Conservation (phyloP, 2,888 invertebrate genomes). For the Papilio demoleus region DNA sequence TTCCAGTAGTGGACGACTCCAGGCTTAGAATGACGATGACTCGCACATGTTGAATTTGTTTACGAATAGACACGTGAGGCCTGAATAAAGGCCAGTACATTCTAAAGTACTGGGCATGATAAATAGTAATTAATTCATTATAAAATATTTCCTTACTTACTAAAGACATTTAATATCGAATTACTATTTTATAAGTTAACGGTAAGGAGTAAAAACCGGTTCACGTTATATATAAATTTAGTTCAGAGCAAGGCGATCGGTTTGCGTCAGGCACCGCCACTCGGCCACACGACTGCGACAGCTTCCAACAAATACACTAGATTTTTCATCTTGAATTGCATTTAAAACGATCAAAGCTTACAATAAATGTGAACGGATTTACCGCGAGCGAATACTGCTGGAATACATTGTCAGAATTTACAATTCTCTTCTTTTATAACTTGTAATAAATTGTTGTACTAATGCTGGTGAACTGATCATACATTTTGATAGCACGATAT, state of each 20-base stretch:
- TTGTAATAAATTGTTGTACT: neutral
- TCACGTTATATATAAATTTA: constrained; percentile 25
- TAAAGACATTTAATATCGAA: too few relatives aligned
- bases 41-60: too few relatives aligned
- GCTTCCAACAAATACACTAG: constrained; percentile 70
- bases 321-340: constrained; percentile 75
- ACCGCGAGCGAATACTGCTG: constrained; percentile 28
- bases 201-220: constrained; percentile 24
- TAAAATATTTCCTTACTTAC: too few relatives aligned
- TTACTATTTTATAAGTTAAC: neutral
- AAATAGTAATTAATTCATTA: too few relatives aligned
- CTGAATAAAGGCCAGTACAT: too few relatives aligned
- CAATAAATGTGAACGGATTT: constrained; percentile 36
- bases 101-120: too few relatives aligned
- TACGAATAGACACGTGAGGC: too few relatives aligned
- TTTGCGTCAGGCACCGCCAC: constrained; percentile 31
- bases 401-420: constrained; percentile 31
- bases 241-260: constrained; percentile 28
- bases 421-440: neutral
- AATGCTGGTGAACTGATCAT: neutral
- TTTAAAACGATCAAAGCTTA: constrained; percentile 59
- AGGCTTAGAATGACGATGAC: too few relatives aligned
- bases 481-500: too few relatives aligned
- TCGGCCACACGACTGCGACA: constrained; percentile 25
- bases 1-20: too few relatives aligned